Base-by-base conservation (phyloP, 2,797 vertebrate genomes). In the Gambusia yucatana region DNA sequence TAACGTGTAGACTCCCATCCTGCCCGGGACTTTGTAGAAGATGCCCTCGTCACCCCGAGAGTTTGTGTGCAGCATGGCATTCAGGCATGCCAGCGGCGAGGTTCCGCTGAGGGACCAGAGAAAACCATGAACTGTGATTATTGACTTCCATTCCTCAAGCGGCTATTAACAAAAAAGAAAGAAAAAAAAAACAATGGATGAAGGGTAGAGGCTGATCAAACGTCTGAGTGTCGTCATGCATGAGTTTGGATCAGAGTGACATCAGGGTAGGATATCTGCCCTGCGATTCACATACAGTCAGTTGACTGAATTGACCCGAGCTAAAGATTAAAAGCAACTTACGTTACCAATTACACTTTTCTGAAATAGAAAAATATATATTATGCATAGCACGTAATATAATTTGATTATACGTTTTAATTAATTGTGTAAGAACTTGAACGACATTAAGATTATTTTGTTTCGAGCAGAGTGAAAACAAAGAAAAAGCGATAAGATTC, bases 31-130 rank as follows among this genome's bases (percentile, higher is more conserved):
- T 94, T 99, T 99, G 91, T 99, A 99, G 96, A 99, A 99, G 92
- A 99, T 99, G 33, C 98, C 98, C 89, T 99, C 98, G 75, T 98
- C 97, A 1, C 98, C 98, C 1, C 98, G 96, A 82, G 98, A 99
- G 93, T 99, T 99, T 61, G 98, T 99, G 91, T 99, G 98, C 44
- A 99, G 93, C 98, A 99, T 99, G 33, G 98, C 98, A 87, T 99
- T 99, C 84, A 99, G 96, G 94, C 98, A 99, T 44, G 98, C 98
- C 82, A 99, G 96, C 30, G 98, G 98, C 8, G 98, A 99, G 0
- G 98, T 99, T 86, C 98, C 98, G 87, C 98, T 99, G 91, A 9
- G 94, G 87, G 81, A 84, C 16, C 47, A 70, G 69, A 88, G 61
- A 89, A 90, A 87, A 85, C 86, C 28, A 41, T 50, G 79, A 77